These are phyloP conservation scores for Scaptomyza parva DNA, from an alignment of 2,888 invertebrate genomes.

Conservation along the genomic window DNA sequence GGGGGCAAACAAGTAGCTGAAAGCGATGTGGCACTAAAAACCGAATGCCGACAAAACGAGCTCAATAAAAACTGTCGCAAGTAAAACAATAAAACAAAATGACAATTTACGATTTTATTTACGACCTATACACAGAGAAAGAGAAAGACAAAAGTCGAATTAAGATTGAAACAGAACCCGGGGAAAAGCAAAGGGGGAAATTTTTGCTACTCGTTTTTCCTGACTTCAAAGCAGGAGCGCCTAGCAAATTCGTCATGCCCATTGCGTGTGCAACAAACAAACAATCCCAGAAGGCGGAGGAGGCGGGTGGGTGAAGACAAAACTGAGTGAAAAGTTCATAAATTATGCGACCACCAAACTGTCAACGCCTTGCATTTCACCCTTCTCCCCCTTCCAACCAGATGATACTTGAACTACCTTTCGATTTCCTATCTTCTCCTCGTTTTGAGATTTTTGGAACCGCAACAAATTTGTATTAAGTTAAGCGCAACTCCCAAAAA, in stretches of 20 bases:
- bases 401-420: conserved; percentile 5
- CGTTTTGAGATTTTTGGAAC: conserved; percentile 64
- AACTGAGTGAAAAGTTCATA: conserved; percentile 59
- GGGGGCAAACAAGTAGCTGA: conserved; percentile 4
- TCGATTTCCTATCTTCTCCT: conserved; percentile 29
- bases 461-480: conserved; percentile 70
- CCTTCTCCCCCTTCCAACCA: conserved; percentile 7
- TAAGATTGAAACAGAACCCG: conserved; percentile 14
- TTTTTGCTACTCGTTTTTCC: conserved; percentile 29
- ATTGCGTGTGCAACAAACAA: conserved; percentile 58
- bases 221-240: conserved; percentile 73
- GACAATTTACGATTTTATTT: conserved; percentile 80
- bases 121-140: conserved; percentile 55
- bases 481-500: conserved; percentile 43
- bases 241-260: conserved; percentile 71
- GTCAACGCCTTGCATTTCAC: conserved; percentile 60
- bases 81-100: conserved; percentile 75
- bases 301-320: background rate
- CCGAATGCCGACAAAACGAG: conserved; percentile 71
- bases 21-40: conserved; percentile 43
- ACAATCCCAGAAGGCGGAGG: conserved; percentile 2
- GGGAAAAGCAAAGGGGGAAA: background rate
- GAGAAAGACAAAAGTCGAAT: conserved; percentile 12
- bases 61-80: conserved; percentile 76
- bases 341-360: conserved; percentile 71